Evolutionary conservation across 2,888 invertebrate species (phyloP), one percentile per base, ranked within the genome.

Genomic region (Calameuta pallipes): DNA sequence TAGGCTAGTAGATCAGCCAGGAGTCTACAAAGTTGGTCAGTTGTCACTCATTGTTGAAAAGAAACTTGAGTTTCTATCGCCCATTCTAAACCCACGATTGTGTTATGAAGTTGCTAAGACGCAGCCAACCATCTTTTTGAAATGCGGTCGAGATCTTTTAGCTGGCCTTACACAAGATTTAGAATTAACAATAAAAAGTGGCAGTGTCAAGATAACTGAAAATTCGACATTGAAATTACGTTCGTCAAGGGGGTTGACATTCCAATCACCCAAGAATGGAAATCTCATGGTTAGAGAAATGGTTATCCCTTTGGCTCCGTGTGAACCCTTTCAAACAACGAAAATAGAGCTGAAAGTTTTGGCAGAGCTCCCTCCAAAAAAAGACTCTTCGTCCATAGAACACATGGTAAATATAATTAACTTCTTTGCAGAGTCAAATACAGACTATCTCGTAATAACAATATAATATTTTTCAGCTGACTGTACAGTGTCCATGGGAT

Each of bases 161-260:
- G 96, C 97, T 0, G 97, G 97, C 0, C 93, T 97, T 82, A 95
- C 95, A 84, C 97, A 97, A 90, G 93, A 94, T 33, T 94, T 97
- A 92, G 94, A 95, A 84, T 88, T 98, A 76, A 94, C 95, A 71
- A 94, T 98, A 30, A 94, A 94, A 0, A 96, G 96, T 82, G 97
- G 97, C 3, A 97, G 97, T 91, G 94, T 95, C 79, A 93, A 93
- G 80, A 95, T 97, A 88, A 93, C 94, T 74, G 92, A 95, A 93
- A 94, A 94, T 79, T 93, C 94, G 75, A 92, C 91, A 81, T 93
- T 96, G 70, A 93, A 93, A 78, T 89, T 96, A 23, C 93, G 94
- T 82, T 93, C 96, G 0, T 95, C 96, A 11, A 92, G 94, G n/a
- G 96, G 96, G 0, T 91, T 96, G 69, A 92, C 93, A 0, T 92